Percentiles rank a stretch among this genome's conserved stretches.
Evolutionary conservation across 2,797 vertebrate species (phyloP).

Genomic region (Neomorphus geoffroyi): DNA sequence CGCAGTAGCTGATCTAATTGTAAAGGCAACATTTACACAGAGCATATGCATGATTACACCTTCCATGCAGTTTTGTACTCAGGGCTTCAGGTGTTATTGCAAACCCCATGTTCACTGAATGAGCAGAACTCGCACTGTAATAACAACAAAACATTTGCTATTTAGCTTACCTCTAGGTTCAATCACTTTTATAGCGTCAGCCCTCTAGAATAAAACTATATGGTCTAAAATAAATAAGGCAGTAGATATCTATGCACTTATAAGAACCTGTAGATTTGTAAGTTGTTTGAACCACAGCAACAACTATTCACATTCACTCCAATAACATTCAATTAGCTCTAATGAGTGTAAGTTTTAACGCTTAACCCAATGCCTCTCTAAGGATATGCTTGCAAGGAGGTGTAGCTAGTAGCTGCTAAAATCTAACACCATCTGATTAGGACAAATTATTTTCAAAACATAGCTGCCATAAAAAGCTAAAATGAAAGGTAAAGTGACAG

Average conservation of each 20-base stretch:
- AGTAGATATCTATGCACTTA: neutral
- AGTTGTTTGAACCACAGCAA: neutral
- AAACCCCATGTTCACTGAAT: neutral
- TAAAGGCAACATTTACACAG: neutral
- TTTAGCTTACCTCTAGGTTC: neutral
- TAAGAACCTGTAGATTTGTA: neutral
- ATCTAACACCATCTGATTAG: conserved; percentile 42
- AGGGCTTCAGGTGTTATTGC: neutral
- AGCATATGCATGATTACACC: neutral
- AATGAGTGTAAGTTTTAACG: conserved; percentile 21
- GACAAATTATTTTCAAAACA: conserved; percentile 65
- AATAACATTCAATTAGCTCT: conserved; percentile 46
- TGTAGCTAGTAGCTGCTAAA: conserved; percentile 31
- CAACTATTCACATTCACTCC: neutral
- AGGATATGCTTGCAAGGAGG: conserved; percentile 30
- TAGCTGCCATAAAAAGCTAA: conserved; percentile 57
- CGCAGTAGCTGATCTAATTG: accelerated
- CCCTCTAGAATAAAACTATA: neutral
- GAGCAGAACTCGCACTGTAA: no score
- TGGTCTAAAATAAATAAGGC: neutral
- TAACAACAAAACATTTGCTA: neutral
- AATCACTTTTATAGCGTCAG: neutral
- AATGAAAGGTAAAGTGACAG: conserved; percentile 72
- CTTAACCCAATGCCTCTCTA: conserved; percentile 26
- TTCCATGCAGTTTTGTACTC: neutral